Percentiles rank a stretch among this genome's conserved stretches.
Conservation (phyloP, 2,888 invertebrate genomes). For the Trichogramma dendrolimi region DNA sequence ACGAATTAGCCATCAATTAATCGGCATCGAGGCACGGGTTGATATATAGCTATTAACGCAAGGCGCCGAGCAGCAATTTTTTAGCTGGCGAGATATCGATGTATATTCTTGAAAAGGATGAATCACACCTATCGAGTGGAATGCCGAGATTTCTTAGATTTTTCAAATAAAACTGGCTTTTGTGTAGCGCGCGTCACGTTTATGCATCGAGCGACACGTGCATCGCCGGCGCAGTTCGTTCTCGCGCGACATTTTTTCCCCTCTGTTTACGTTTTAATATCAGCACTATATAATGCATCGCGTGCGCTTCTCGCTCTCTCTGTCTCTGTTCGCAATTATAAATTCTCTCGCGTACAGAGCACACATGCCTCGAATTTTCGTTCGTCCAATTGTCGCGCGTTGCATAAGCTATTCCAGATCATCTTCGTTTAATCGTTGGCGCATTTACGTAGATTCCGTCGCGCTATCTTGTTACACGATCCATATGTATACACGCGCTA, state of each 20-base stretch:
- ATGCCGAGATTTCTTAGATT: slow-evolving; percentile 10
- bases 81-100: too few species aligned
- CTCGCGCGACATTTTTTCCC: neutral
- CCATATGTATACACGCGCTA: too few species aligned
- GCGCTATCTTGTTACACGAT: too few species aligned
- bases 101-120: too few species aligned
- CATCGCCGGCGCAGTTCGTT: neutral
- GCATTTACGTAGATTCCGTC: too few species aligned
- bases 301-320: neutral
- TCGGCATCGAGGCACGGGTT: too few species aligned
- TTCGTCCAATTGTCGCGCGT: neutral
- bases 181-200: slow-evolving; percentile 10
- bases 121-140: neutral
- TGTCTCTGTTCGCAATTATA: neutral
- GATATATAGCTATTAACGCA: too few species aligned
- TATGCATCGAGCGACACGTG: slow-evolving; percentile 17
- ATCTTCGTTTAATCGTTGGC: too few species aligned
- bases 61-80: too few species aligned
- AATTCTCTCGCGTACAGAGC: too few species aligned
- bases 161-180: slow-evolving; percentile 1
- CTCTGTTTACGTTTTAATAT: neutral
- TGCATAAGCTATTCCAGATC: neutral
- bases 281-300: too few species aligned
- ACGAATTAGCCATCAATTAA: too few species aligned
- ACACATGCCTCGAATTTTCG: neutral